phyloP scores from a whole-genome alignment of 92 coral and sea anemone species.

The Porites evermanni region DNA sequence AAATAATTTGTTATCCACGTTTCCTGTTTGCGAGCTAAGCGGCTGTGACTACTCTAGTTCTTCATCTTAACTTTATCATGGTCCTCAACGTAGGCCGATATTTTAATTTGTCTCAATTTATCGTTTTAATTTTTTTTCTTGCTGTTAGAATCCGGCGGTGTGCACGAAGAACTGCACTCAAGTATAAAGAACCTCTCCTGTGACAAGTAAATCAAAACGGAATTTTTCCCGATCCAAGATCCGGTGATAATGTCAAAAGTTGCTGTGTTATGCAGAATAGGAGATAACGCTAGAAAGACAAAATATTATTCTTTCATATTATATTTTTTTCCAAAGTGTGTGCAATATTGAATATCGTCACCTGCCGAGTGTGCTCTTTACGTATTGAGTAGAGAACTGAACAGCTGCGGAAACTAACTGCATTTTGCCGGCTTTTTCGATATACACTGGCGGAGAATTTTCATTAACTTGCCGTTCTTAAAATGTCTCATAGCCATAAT shows the following conservation, averaged over 20 bases:
- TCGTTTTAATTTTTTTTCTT: no score
- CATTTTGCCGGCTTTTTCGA: neutral
- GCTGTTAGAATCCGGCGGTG: neutral
- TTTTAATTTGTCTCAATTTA: no score
- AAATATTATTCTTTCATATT: neutral
- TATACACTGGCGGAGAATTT: neutral
- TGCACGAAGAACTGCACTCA: neutral
- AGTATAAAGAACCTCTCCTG: no score
- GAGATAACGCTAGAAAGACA: neutral
- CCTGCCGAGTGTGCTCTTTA: neutral
- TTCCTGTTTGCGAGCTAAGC: no score
- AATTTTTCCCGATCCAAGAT: neutral
- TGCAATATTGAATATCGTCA: neutral
- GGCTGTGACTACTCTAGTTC: no score
- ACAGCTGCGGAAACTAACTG: slow-evolving; percentile 3
- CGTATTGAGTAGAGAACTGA: neutral
- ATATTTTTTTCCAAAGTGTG: neutral
- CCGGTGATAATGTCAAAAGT: neutral
- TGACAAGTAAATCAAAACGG: neutral
- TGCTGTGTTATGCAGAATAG: neutral
- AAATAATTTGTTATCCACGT: no score
- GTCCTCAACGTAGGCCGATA: no score
- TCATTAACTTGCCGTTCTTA: slow-evolving; percentile 3
- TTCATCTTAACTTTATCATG: no score
- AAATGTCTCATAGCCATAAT: slow-evolving; percentile 13